Evolutionary conservation across 2,888 invertebrate genomes (phyloP).

Genomic region (Pachliopta kotzebuea): DNA sequence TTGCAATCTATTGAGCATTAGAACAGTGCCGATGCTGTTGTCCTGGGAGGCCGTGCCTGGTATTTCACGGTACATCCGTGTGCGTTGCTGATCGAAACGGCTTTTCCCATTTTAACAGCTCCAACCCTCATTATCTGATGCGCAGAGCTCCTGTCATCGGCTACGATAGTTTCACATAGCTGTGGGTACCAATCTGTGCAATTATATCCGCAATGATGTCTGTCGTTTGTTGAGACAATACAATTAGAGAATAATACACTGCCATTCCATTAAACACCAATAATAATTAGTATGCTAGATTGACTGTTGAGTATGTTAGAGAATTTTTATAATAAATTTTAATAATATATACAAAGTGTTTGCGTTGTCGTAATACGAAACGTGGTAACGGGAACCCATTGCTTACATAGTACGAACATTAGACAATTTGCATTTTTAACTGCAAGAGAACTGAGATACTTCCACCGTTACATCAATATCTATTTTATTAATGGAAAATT

Average conservation of each 20-base stretch:
- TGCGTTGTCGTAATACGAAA: background rate
- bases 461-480: too few relatives aligned
- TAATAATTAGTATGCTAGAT: slow-evolving; percentile 12
- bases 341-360: background rate
- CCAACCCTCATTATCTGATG: slow-evolving; percentile 72
- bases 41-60: slow-evolving; percentile 45
- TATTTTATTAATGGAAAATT: too few relatives aligned
- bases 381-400: too few relatives aligned
- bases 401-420: too few relatives aligned
- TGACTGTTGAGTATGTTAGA: slow-evolving; percentile 4
- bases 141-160: slow-evolving; percentile 75
- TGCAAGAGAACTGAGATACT: background rate
- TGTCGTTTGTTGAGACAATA: slow-evolving; percentile 21
- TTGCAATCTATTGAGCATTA: slow-evolving; percentile 66
- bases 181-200: slow-evolving; percentile 35
- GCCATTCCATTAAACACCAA: slow-evolving; percentile 30
- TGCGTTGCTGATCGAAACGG: slow-evolving; percentile 30
- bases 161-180: slow-evolving; percentile 45
- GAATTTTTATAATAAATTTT: background rate
- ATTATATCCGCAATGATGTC: slow-evolving; percentile 27
- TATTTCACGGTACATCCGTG: slow-evolving; percentile 27
- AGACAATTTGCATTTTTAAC: too few relatives aligned
- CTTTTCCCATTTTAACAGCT: slow-evolving; percentile 52
- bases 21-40: slow-evolving; percentile 51
- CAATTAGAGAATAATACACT: slow-evolving; percentile 28